Evolutionary conservation across 1,140 invertebrate species (phyloP).

Genomic region (Leptoteleia sp.): DNA sequence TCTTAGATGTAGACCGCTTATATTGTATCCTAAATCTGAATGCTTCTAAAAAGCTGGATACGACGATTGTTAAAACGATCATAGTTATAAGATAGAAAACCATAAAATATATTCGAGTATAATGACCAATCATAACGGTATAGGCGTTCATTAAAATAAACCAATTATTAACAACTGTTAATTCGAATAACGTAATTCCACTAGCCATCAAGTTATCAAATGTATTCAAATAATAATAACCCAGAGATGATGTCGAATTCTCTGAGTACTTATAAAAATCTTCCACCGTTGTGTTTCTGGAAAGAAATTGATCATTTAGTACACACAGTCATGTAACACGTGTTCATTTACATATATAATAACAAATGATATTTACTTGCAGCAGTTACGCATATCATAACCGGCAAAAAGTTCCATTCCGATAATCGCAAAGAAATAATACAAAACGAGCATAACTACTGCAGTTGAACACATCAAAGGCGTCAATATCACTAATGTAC

Average conservation of each 20-base stretch:
- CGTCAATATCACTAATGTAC: slow-evolving; percentile 91
- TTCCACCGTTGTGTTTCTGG: slow-evolving; percentile 91
- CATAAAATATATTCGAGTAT: slow-evolving; percentile 93
- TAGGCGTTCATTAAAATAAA: slow-evolving; percentile 96
- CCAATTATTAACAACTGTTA: slow-evolving; percentile 95
- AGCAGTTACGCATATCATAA: slow-evolving; percentile 90
- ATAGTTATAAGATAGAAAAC: slow-evolving; percentile 94
- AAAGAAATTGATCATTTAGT: slow-evolving; percentile 51
- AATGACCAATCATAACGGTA: slow-evolving; percentile 85
- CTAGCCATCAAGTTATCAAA: slow-evolving; percentile 89
- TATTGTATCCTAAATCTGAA: slow-evolving; percentile 95
- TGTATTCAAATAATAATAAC: slow-evolving; percentile 94
- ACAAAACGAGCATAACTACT: slow-evolving; percentile 92
- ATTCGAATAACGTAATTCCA: slow-evolving; percentile 92
- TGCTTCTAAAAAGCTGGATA: slow-evolving; percentile 94
- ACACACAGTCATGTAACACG: background rate
- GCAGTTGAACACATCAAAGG: slow-evolving; percentile 89
- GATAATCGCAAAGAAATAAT: slow-evolving; percentile 95
- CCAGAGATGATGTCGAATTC: slow-evolving; percentile 85
- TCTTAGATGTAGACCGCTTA: slow-evolving; percentile 89
- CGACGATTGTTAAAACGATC: slow-evolving; percentile 95
- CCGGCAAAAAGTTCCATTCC: slow-evolving; percentile 94
- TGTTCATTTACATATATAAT: background rate
- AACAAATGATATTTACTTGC: slow-evolving; percentile 86
- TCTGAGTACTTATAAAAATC: slow-evolving; percentile 89